These are phyloP conservation scores for Ceriagrion tenellum DNA, from an alignment of 2,888 invertebrate genomes.

Conservation along the genomic window DNA sequence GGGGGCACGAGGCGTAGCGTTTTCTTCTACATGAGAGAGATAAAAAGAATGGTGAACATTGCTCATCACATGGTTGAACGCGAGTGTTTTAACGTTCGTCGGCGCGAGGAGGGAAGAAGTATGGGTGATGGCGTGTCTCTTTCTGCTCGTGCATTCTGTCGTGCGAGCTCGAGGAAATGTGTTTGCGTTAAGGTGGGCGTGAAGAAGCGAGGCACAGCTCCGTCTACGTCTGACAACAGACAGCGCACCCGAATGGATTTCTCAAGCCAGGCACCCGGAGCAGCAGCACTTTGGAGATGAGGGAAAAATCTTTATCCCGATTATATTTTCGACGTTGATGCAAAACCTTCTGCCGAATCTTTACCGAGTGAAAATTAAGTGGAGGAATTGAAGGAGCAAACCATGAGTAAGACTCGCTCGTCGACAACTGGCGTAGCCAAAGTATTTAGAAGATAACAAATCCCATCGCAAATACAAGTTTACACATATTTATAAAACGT, in stretches of 20 bases:
- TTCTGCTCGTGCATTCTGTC: background rate
- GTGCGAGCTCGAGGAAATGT: constrained; percentile 15
- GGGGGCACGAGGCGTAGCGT: background rate
- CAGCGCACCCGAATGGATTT: constrained; percentile 27
- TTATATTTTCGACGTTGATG: background rate
- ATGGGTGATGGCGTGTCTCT: background rate
- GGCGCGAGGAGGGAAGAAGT: background rate
- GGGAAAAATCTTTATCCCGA: background rate
- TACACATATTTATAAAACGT: background rate
- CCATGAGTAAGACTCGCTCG: background rate
- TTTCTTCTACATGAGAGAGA: background rate
- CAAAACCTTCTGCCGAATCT: background rate
- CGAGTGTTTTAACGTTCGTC: background rate
- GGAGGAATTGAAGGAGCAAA: background rate
- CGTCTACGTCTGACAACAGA: constrained; percentile 36
- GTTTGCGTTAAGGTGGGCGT: constrained; percentile 42
- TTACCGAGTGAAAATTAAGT: background rate
- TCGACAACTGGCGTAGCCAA: background rate
- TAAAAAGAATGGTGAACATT: constrained; percentile 41
- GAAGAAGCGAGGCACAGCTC: background rate
- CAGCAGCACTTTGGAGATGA: constrained; percentile 11
- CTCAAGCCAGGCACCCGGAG: background rate
- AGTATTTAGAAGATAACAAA: background rate
- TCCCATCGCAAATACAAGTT: background rate
- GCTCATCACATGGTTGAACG: constrained; percentile 54